Percentiles rank a stretch among this genome's conserved stretches.
These are phyloP conservation scores for Nowickia ferox DNA, from an alignment of 2,888 invertebrate species.

Conservation along the genomic window DNA sequence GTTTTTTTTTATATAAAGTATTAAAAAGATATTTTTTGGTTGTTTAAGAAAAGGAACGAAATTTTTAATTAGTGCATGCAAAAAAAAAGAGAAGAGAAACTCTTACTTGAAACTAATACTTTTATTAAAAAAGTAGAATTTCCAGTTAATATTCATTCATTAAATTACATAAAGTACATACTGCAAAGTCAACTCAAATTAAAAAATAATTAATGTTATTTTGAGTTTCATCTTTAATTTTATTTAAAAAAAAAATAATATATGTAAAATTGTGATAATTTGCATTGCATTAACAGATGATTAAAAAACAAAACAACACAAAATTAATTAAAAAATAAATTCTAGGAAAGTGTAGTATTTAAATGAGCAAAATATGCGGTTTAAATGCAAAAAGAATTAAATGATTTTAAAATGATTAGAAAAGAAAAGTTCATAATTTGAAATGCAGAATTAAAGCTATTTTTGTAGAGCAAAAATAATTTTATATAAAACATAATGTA, in stretches of 20 bases:
- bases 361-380: neutral
- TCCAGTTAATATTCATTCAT: conserved; percentile 40
- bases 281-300: conserved; percentile 78
- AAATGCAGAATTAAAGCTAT: neutral
- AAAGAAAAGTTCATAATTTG: neutral
- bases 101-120: conserved; percentile 63
- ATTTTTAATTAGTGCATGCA: conserved; percentile 26
- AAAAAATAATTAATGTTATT: neutral
- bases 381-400: neutral
- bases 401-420: neutral
- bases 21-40: neutral
- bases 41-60: conserved; percentile 12
- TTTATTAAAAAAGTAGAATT: conserved; percentile 69
- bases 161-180: too few relatives aligned
- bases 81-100: neutral
- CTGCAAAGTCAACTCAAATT: conserved; percentile 32
- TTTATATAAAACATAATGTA: conserved; percentile 41
- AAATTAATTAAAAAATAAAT: conserved; percentile 1
- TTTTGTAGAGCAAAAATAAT: conserved; percentile 55
- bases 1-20: conserved; percentile 1
- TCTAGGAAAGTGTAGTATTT: conserved; percentile 14
- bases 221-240: conserved; percentile 44
- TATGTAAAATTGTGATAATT: conserved; percentile 77
- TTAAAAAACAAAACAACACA: conserved; percentile 8
- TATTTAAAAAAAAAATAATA: conserved; percentile 45